Conservation (phyloP, 2,797 vertebrate genomes). For the Rhinichthys osculus region DNA sequence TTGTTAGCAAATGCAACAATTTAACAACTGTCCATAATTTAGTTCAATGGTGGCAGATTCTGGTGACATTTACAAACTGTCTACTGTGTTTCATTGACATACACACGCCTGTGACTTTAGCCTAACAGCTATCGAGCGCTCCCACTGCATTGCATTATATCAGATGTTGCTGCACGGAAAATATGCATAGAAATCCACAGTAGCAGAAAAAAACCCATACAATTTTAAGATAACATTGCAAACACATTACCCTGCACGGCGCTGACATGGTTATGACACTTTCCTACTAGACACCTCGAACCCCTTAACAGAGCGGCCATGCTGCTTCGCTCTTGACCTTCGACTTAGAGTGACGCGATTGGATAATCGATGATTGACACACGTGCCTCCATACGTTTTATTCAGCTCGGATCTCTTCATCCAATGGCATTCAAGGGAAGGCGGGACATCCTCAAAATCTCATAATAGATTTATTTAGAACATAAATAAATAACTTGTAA, state of each 20-base stretch:
- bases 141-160: neutral
- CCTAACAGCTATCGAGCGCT: constrained; percentile 36
- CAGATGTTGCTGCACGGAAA: neutral
- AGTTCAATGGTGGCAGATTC: neutral
- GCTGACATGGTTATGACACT: constrained; percentile 74
- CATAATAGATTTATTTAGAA: neutral
- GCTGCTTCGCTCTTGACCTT: constrained; percentile 78
- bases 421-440: constrained; percentile 58
- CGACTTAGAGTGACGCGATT: constrained; percentile 56
- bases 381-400: constrained; percentile 64
- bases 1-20: neutral
- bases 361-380: constrained; percentile 55
- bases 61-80: neutral
- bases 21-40: neutral
- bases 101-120: constrained; percentile 52
- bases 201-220: fast-evolving
- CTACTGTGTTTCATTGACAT: neutral
- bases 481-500: neutral
- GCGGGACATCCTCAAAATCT: constrained; percentile 47
- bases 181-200: neutral
- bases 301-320: constrained; percentile 82
- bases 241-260: constrained; percentile 74
- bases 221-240: neutral
- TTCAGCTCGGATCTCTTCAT: neutral
- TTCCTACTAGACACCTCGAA: constrained; percentile 72